Evolutionary conservation across 2,797 vertebrate species (phyloP).

Genomic region (Lemur catta): DNA sequence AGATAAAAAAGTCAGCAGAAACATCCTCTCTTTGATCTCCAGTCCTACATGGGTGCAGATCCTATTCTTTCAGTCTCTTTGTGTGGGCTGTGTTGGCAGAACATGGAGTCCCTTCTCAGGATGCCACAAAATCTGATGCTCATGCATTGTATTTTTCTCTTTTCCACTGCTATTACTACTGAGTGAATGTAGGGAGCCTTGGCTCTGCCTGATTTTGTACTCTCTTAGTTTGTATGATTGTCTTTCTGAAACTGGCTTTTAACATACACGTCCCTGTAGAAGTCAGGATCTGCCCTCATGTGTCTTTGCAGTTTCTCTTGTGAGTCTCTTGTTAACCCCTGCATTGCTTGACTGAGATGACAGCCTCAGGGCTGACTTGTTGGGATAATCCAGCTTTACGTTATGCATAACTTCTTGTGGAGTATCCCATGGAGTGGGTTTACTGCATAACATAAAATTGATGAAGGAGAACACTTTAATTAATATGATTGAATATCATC

Average conservation of each 20-base stretch:
- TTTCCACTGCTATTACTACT: background rate
- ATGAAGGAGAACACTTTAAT: no score
- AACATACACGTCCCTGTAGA: background rate
- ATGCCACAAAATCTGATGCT: background rate
- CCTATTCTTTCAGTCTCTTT: background rate
- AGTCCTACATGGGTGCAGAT: background rate
- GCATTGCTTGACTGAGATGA: background rate
- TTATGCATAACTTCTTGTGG: background rate
- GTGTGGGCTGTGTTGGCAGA: background rate
- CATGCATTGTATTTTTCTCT: background rate
- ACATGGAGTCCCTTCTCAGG: background rate
- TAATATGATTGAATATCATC: background rate
- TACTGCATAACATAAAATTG: background rate
- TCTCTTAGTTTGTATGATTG: no score
- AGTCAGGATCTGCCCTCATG: background rate
- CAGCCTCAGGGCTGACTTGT: background rate
- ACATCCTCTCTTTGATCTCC: background rate
- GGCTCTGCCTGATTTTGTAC: background rate
- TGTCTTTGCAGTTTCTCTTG: background rate
- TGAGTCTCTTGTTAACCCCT: background rate
- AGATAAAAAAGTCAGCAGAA: background rate
- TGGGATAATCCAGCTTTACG: background rate
- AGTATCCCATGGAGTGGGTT: background rate
- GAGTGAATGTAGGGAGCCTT: no score
- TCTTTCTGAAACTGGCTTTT: no score